phyloP scores from a whole-genome alignment of 2,797 vertebrate species.

The Manis pentadactyla region DNA sequence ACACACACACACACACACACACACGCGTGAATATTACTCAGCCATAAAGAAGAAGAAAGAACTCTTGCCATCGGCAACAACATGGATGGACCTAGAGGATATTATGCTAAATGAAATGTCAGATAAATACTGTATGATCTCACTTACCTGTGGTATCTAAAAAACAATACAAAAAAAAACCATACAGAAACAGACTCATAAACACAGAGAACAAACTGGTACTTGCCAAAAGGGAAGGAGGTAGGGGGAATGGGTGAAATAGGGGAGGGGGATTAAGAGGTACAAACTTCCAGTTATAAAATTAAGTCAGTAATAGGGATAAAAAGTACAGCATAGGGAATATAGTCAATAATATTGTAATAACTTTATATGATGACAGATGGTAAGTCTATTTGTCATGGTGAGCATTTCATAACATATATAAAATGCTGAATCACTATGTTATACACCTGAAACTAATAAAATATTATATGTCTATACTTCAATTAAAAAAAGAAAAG shows the following conservation, averaged over 20 bases:
- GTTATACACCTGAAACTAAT: not conserved
- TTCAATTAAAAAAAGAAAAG: not conserved
- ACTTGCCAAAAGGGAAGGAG: not conserved
- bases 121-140: not conserved
- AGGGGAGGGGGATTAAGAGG: not conserved
- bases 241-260: not conserved
- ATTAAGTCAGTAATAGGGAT: not conserved
- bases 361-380: not conserved
- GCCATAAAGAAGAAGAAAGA: not conserved
- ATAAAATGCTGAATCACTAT: not conserved
- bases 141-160: not conserved
- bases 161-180: not conserved
- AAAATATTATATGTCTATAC: not conserved
- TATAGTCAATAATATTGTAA: not conserved
- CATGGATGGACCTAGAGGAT: not conserved
- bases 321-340: too few relatives aligned
- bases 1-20: too few relatives aligned
- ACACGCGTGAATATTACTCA: not conserved
- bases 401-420: not conserved
- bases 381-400: not conserved
- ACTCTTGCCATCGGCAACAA: not conserved
- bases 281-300: not conserved
- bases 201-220: not conserved
- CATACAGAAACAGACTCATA: not conserved
- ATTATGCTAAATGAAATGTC: not conserved